Evolutionary conservation across 2,888 invertebrate genomes (phyloP).

Genomic region (Sinotaia quadrata): DNA sequence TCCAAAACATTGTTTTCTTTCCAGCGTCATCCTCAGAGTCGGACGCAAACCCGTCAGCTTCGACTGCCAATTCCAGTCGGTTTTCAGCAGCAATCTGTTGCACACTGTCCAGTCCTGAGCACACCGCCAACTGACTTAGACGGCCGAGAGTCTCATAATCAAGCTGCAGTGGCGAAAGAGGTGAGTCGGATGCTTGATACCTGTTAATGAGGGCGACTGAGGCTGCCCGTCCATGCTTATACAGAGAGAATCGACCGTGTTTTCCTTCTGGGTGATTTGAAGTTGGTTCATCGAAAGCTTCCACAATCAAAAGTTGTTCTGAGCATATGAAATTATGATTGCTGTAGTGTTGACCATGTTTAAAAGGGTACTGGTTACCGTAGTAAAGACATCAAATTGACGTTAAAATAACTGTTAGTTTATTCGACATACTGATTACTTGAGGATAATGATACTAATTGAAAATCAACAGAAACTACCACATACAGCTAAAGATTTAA

Average conservation of each 20-base stretch:
- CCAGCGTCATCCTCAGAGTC: background rate
- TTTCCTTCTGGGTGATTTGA: slow-evolving; percentile 39
- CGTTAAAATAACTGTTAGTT: no score
- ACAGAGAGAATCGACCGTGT: slow-evolving; percentile 42
- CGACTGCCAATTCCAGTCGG: background rate
- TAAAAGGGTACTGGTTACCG: no score
- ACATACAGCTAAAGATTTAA: no score
- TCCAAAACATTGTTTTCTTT: slow-evolving; percentile 1
- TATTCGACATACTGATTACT: no score
- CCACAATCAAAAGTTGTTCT: slow-evolving; percentile 45
- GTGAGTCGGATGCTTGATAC: background rate
- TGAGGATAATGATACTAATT: no score
- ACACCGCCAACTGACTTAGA: slow-evolving; percentile 40
- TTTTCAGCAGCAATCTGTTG: slow-evolving; percentile 23
- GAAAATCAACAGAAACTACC: no score
- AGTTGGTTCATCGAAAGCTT: slow-evolving; percentile 49
- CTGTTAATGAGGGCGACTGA: slow-evolving; percentile 32
- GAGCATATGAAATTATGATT: background rate
- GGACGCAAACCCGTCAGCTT: background rate
- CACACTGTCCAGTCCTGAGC: slow-evolving; percentile 29
- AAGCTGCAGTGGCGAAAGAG: background rate
- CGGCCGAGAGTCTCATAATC: slow-evolving; percentile 15
- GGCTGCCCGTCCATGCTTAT: slow-evolving; percentile 46
- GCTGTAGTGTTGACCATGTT: no score
- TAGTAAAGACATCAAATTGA: no score